These are phyloP conservation scores for Oryzias celebensis DNA, from an alignment of 2,113 vertebrate genomes.

Conservation along the genomic window DNA sequence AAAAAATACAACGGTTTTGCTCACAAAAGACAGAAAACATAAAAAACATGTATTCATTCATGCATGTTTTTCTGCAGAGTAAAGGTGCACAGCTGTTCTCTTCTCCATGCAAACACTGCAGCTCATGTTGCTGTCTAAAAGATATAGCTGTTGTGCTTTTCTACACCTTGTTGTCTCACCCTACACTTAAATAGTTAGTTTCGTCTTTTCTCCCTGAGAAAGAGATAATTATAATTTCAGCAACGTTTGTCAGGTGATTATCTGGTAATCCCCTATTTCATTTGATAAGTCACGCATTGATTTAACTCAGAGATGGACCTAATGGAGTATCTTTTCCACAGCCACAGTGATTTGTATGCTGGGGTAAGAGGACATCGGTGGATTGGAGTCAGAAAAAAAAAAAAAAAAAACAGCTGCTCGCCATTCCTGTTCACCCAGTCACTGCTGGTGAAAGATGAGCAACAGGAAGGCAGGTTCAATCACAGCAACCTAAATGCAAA, in stretches of 20 bases:
- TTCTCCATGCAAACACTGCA: slow-evolving; percentile 36
- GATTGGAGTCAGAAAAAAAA: slow-evolving; percentile 63
- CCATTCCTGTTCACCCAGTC: slow-evolving; percentile 29
- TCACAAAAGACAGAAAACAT: slow-evolving; percentile 6
- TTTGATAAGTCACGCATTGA: slow-evolving; percentile 81
- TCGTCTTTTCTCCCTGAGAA: slow-evolving; percentile 60
- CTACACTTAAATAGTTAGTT: slow-evolving; percentile 74
- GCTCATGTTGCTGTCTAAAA: slow-evolving; percentile 31
- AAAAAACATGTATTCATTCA: slow-evolving; percentile 14
- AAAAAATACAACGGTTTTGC: background rate
- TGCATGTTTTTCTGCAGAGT: background rate
- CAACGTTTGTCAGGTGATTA: slow-evolving; percentile 78
- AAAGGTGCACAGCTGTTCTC: slow-evolving; percentile 16
- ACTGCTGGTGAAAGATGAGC: slow-evolving; percentile 48
- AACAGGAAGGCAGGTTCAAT: slow-evolving; percentile 58
- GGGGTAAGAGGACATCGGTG: slow-evolving; percentile 68
- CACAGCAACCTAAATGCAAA: slow-evolving; percentile 53
- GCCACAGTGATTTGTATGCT: slow-evolving; percentile 74
- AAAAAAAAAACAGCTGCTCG: slow-evolving; percentile 55
- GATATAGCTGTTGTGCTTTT: slow-evolving; percentile 65
- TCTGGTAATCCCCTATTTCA: slow-evolving; percentile 79
- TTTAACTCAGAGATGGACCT: slow-evolving; percentile 75
- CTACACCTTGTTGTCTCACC: slow-evolving; percentile 52
- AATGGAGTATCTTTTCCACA: slow-evolving; percentile 76
- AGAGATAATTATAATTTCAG: slow-evolving; percentile 79